Evolutionary conservation across 1,140 invertebrate species (phyloP).

Genomic region (Pectinophora gossypiella): DNA sequence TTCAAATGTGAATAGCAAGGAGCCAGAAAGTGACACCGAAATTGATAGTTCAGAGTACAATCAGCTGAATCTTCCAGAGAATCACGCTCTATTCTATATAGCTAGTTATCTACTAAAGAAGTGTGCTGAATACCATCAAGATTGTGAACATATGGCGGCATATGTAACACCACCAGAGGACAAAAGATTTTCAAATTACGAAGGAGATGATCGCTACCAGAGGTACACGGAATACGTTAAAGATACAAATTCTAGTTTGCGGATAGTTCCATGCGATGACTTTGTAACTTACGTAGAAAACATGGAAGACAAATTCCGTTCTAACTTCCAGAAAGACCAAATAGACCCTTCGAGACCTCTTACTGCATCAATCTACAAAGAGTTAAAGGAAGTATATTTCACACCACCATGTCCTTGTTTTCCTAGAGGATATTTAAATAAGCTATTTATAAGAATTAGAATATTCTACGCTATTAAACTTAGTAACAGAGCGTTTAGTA

Average conservation of each 20-base stretch:
- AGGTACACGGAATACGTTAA: background rate
- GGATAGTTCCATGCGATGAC: background rate
- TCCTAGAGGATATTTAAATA: background rate
- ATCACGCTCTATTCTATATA: background rate
- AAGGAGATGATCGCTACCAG: background rate
- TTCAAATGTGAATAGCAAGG: background rate
- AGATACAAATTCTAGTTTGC: background rate
- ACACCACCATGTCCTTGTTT: background rate
- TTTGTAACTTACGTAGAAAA: background rate
- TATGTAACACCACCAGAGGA: background rate
- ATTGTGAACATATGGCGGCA: background rate
- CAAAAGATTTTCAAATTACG: background rate
- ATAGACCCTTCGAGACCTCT: background rate
- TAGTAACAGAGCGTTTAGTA: background rate
- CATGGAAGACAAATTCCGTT: background rate
- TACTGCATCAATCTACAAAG: background rate
- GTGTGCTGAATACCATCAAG: background rate
- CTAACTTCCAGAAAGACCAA: background rate
- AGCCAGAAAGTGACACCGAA: background rate
- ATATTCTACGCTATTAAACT: background rate
- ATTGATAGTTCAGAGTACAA: background rate
- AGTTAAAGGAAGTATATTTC: conserved; percentile 7
- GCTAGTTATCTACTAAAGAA: background rate
- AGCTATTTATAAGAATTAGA: background rate
- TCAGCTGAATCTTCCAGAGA: background rate